Percentiles rank a stretch among this genome's conserved stretches.
phyloP scores from a whole-genome alignment of 2,113 vertebrate species.

The Hylia prasina region DNA sequence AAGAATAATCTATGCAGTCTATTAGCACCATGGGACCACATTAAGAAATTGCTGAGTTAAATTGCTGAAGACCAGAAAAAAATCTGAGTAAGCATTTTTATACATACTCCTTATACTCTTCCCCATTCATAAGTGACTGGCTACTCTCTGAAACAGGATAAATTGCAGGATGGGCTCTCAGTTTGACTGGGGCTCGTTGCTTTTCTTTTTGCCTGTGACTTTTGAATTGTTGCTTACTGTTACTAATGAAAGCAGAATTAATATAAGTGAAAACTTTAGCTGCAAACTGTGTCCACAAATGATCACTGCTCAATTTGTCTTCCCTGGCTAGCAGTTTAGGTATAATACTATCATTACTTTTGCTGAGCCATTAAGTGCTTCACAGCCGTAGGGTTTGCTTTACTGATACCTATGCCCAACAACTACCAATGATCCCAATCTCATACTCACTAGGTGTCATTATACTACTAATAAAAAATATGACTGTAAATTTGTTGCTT shows the following conservation, averaged over 20 bases:
- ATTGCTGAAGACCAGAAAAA: not conserved
- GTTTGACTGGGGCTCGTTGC: fast-evolving
- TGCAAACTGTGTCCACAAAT: not conserved
- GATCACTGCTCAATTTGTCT: not conserved
- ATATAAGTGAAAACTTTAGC: not conserved
- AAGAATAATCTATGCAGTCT: not conserved
- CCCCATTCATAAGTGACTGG: not conserved
- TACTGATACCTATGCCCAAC: not conserved
- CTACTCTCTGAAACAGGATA: not conserved
- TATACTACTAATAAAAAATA: not conserved
- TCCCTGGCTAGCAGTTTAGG: not conserved
- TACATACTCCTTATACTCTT: not conserved
- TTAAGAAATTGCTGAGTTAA: not conserved
- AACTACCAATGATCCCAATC: not conserved
- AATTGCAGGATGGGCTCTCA: fast-evolving
- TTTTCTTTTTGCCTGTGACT: not conserved
- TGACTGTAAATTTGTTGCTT: not conserved
- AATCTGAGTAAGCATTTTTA: not conserved
- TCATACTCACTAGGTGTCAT: not conserved
- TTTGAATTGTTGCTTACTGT: not conserved
- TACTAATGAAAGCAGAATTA: not conserved
- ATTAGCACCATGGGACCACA: not conserved
- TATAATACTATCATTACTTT: not conserved
- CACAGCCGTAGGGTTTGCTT: not conserved
- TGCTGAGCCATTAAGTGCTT: not conserved